A percentile compares a stretch with the other conserved stretches of the same genome.
Evolutionary conservation across 2,113 vertebrate genomes (phyloP).

Genomic region (Alces alces): DNA sequence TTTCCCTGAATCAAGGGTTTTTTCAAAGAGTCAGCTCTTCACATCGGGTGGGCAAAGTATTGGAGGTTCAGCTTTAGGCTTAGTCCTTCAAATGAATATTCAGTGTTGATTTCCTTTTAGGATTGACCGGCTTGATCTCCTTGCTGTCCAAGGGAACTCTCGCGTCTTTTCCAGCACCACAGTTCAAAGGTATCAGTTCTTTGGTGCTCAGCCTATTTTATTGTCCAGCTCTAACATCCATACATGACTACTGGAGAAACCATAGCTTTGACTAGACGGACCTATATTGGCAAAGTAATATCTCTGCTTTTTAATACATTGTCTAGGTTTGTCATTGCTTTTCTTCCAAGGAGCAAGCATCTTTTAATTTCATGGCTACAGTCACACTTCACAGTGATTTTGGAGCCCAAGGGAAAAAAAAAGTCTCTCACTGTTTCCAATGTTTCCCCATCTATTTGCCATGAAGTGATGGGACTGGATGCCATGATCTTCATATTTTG

Average conservation of each 20-base stretch:
- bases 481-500: neutral
- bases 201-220: neutral
- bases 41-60: neutral
- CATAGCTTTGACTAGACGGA: neutral
- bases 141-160: neutral
- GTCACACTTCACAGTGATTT: neutral
- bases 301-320: neutral
- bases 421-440: neutral
- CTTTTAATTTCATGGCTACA: neutral
- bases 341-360: neutral
- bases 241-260: neutral
- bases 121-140: neutral
- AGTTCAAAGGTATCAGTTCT: neutral
- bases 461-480: neutral
- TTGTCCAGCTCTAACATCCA: neutral
- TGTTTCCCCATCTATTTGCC: neutral
- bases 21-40: neutral
- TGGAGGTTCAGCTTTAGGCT: neutral
- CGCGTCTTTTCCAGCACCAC: neutral
- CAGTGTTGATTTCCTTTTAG: neutral
- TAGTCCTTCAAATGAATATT: neutral
- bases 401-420: neutral
- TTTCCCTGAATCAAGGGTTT: neutral
- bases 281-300: neutral
- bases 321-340: neutral